phyloP scores from a whole-genome alignment of 1,140 invertebrate genomes.

The Euura lappo region DNA sequence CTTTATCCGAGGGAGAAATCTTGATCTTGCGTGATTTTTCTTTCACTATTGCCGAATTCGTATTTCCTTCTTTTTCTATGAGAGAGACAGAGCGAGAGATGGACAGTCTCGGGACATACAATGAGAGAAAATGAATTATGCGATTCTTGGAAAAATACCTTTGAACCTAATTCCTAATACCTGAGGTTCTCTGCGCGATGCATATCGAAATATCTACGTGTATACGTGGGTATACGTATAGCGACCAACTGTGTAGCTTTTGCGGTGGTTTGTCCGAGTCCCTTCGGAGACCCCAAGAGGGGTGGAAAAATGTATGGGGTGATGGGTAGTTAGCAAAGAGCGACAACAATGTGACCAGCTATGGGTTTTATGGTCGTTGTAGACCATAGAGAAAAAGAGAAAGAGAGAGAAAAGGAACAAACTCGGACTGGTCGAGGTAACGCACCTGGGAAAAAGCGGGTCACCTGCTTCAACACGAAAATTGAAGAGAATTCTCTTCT shows the following conservation, averaged over 20 bases:
- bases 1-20: conserved; percentile 2
- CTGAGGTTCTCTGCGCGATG: too few species aligned
- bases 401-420: conserved; percentile 12
- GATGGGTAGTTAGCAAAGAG: conserved; percentile 24
- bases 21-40: not conserved
- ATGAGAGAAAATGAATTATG: too few species aligned
- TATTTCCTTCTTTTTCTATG: too few species aligned
- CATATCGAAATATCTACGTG: not conserved
- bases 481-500: too few species aligned
- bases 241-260: not conserved
- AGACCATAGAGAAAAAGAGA: not conserved
- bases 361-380: conserved; percentile 33
- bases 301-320: conserved; percentile 14
- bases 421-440: conserved; percentile 12
- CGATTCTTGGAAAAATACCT: too few species aligned
- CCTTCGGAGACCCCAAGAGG: not conserved
- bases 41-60: too few species aligned
- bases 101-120: too few species aligned
- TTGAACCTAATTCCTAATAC: too few species aligned
- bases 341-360: conserved; percentile 49
- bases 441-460: not conserved
- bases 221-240: not conserved
- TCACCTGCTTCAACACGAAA: conserved; percentile 24
- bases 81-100: too few species aligned
- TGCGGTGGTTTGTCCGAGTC: too few species aligned